Conservation (phyloP, 1,140 invertebrate species). For the Leptinotarsa undecemlineata region DNA sequence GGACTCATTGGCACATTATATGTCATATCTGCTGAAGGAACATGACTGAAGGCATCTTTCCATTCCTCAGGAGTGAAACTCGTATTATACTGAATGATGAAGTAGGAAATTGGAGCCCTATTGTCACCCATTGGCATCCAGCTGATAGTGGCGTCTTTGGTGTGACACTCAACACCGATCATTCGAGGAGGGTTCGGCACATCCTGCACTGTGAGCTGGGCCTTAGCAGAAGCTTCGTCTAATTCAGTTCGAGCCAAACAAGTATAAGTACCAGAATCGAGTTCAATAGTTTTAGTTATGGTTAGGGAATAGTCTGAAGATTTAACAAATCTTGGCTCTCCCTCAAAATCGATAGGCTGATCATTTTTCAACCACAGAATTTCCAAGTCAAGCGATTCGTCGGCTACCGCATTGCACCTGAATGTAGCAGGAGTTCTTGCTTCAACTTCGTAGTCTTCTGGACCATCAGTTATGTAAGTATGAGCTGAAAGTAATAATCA, state of each 20-base stretch:
- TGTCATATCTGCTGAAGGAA: slow-evolving; percentile 79
- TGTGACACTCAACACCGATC: slow-evolving; percentile 67
- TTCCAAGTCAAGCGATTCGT: slow-evolving; percentile 74
- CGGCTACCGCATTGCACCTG: slow-evolving; percentile 87
- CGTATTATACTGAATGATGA: slow-evolving; percentile 92
- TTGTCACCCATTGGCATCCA: slow-evolving; percentile 93
- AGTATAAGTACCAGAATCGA: slow-evolving; percentile 94
- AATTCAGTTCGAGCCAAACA: slow-evolving; percentile 91
- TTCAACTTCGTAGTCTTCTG: slow-evolving; percentile 88
- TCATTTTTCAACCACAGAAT: slow-evolving; percentile 90
- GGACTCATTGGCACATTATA: slow-evolving; percentile 79
- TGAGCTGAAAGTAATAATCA: slow-evolving; percentile 61
- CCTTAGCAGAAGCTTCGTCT: slow-evolving; percentile 80
- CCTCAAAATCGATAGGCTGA: slow-evolving; percentile 83
- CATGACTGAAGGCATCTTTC: slow-evolving; percentile 74
- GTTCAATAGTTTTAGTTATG: slow-evolving; percentile 90
- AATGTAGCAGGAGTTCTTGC: slow-evolving; percentile 90
- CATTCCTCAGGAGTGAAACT: slow-evolving; percentile 91
- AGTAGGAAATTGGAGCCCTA: slow-evolving; percentile 89
- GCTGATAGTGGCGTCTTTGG: slow-evolving; percentile 71
- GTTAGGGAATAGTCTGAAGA: slow-evolving; percentile 90
- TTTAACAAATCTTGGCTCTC: slow-evolving; percentile 79
- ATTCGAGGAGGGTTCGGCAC: slow-evolving; percentile 84
- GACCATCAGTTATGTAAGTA: slow-evolving; percentile 82
- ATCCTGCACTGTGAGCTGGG: slow-evolving; percentile 90